A percentile compares a stretch with the other conserved stretches of the same genome.
Evolutionary conservation across 1,140 invertebrate species (phyloP).

Genomic region (Procambarus virginalis): DNA sequence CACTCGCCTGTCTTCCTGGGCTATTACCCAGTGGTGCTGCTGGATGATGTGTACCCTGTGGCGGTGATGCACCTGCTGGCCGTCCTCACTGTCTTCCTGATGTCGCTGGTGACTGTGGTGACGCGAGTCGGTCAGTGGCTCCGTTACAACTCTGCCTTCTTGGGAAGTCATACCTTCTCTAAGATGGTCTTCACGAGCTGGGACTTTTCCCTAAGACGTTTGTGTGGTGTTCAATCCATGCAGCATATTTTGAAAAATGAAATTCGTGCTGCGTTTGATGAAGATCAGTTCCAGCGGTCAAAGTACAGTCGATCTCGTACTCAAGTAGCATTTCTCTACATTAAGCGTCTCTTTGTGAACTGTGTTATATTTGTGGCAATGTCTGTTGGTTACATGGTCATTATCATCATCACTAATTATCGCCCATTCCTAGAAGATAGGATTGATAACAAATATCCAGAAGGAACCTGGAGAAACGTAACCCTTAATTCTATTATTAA

Average conservation of each 20-base stretch:
- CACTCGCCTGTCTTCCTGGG: constrained; percentile 40
- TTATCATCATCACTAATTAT: constrained; percentile 19
- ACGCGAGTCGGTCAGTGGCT: constrained; percentile 44
- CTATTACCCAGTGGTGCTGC: constrained; percentile 14
- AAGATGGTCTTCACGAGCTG: constrained; percentile 29
- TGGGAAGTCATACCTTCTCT: constrained; percentile 34
- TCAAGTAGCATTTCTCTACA: not conserved
- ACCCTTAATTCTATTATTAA: constrained; percentile 13
- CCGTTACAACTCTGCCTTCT: constrained; percentile 35
- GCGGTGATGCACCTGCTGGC: constrained; percentile 21
- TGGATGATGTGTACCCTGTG: not conserved
- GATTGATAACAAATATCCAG: not conserved
- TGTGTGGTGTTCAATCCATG: not conserved
- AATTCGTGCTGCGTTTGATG: constrained; percentile 46
- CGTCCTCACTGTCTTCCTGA: constrained; percentile 14
- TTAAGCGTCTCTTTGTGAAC: constrained; percentile 14
- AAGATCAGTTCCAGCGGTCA: constrained; percentile 21
- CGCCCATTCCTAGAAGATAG: not conserved
- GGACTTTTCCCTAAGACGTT: constrained; percentile 27
- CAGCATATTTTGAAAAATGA: constrained; percentile 21
- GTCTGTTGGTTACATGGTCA: constrained; percentile 4
- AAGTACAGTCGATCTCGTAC: constrained; percentile 7
- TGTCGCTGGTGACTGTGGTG: constrained; percentile 29
- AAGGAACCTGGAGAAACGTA: not conserved
- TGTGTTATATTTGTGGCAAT: constrained; percentile 10